Evolutionary conservation across 2,888 invertebrate species (phyloP).

Genomic region (Junonia oenone): DNA sequence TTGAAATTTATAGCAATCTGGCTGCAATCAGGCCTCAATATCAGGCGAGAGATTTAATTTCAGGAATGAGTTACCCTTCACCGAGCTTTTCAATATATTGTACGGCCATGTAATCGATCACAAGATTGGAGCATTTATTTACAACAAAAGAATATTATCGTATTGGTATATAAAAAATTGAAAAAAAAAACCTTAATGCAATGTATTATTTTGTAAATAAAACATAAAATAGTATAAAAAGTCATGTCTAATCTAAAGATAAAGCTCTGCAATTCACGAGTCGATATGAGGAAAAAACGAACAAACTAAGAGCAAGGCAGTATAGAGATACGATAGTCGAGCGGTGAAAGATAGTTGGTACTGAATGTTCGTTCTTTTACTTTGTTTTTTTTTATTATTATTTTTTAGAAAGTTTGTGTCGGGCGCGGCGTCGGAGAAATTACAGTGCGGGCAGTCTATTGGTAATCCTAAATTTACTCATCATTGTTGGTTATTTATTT

Average conservation of each 20-base stretch:
- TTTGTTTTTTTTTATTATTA: constrained; percentile 55
- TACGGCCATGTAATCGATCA: constrained; percentile 7
- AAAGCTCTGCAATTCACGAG: constrained; percentile 19
- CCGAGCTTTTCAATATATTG: constrained; percentile 24
- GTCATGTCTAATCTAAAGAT: constrained; percentile 1
- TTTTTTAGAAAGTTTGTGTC: constrained; percentile 78
- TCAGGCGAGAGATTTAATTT: constrained; percentile 65
- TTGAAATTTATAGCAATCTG: constrained; percentile 76
- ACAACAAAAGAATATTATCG: neutral
- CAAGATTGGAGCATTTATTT: constrained; percentile 1
- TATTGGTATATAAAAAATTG: constrained; percentile 3
- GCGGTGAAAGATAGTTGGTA: constrained; percentile 73
- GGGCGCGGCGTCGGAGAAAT: constrained; percentile 72
- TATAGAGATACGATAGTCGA: constrained; percentile 57
- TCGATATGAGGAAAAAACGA: constrained; percentile 38
- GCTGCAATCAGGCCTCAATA: constrained; percentile 66
- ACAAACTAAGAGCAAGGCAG: constrained; percentile 32
- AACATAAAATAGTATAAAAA: constrained; percentile 1
- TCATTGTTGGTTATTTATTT: constrained; percentile 60
- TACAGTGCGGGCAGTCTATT: constrained; percentile 58
- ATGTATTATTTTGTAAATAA: neutral
- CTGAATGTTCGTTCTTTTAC: constrained; percentile 71
- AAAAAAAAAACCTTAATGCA: neutral
- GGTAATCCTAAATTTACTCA: constrained; percentile 62
- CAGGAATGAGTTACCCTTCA: constrained; percentile 63